A percentile compares a stretch with the other conserved stretches of the same genome.
Evolutionary conservation across 2,113 vertebrate species (phyloP).

Genomic region (Agapornis roseicollis): DNA sequence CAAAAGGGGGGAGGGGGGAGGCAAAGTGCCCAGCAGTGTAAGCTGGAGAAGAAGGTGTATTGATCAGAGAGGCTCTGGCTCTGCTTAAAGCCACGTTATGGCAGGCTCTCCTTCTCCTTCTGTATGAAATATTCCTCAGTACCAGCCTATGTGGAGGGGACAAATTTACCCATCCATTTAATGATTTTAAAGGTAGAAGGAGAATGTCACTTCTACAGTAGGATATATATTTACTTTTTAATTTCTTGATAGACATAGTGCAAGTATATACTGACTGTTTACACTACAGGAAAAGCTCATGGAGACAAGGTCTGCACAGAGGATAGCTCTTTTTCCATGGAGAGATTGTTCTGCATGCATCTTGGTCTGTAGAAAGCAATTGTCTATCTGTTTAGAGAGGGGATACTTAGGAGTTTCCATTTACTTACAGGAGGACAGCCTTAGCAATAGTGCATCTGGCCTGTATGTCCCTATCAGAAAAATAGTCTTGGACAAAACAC

Average conservation of each 20-base stretch:
- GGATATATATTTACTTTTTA: background rate
- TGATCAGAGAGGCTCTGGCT: fast-evolving
- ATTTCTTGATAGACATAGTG: background rate
- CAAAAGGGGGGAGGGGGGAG: background rate
- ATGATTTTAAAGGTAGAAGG: background rate
- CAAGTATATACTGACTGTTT: background rate
- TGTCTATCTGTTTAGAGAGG: background rate
- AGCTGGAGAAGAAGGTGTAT: fast-evolving
- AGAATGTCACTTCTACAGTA: background rate
- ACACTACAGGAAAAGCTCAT: background rate
- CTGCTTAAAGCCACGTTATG: background rate
- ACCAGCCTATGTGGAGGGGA: background rate
- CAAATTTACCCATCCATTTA: background rate
- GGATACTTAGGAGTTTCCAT: background rate
- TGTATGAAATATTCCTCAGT: background rate
- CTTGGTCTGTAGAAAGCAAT: background rate
- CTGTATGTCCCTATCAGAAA: background rate
- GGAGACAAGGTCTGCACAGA: background rate
- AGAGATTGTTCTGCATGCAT: fast-evolving
- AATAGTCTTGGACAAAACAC: background rate
- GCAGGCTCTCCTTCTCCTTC: background rate
- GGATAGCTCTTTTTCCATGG: background rate
- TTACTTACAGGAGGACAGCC: background rate
- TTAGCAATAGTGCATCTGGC: background rate
- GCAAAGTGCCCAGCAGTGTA: fast-evolving